A percentile compares a stretch with the other conserved stretches of the same genome.
phyloP scores from a whole-genome alignment of 2,797 vertebrate species.

The Ispidina picta region DNA sequence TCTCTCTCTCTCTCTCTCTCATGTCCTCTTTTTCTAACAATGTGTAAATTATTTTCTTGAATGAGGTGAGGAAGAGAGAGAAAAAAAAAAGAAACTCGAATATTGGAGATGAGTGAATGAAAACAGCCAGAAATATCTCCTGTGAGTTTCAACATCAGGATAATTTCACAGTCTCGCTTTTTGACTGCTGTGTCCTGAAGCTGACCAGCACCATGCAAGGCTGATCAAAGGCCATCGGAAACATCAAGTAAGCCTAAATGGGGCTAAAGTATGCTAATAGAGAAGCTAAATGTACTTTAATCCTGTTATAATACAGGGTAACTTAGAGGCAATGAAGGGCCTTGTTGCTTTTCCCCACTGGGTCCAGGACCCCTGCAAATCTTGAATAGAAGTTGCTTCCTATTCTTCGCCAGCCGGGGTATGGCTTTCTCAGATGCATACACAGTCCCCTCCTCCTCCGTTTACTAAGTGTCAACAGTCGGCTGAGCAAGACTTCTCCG shows the following conservation, averaged over 20 bases:
- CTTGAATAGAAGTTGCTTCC: constrained; percentile 83
- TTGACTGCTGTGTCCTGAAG: constrained; percentile 77
- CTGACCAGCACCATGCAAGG: constrained; percentile 84
- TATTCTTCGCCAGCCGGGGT: constrained; percentile 77
- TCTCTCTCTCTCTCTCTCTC: constrained; percentile 12
- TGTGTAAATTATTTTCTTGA: constrained; percentile 72
- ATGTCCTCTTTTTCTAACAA: constrained; percentile 27
- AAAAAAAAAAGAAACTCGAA: constrained; percentile 57
- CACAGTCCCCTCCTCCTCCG: constrained; percentile 79
- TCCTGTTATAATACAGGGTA: constrained; percentile 89
- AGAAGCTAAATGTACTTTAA: constrained; percentile 89
- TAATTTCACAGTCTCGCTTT: constrained; percentile 85
- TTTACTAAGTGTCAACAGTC: constrained; percentile 86
- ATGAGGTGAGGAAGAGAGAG: rapidly evolving
- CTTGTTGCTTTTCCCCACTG: constrained; percentile 77
- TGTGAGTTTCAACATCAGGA: constrained; percentile 79
- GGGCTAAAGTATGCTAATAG: constrained; percentile 88
- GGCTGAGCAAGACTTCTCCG: constrained; percentile 81
- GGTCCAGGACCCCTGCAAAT: constrained; percentile 79
- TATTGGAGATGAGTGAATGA: constrained; percentile 73
- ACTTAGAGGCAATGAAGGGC: constrained; percentile 78
- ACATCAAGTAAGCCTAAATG: constrained; percentile 84
- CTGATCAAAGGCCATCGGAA: constrained; percentile 88
- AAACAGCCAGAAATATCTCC: constrained; percentile 73
- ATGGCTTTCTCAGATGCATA: constrained; percentile 79